Base-by-base conservation (phyloP, 2,888 invertebrate species). In the Diadromus collaris region DNA sequence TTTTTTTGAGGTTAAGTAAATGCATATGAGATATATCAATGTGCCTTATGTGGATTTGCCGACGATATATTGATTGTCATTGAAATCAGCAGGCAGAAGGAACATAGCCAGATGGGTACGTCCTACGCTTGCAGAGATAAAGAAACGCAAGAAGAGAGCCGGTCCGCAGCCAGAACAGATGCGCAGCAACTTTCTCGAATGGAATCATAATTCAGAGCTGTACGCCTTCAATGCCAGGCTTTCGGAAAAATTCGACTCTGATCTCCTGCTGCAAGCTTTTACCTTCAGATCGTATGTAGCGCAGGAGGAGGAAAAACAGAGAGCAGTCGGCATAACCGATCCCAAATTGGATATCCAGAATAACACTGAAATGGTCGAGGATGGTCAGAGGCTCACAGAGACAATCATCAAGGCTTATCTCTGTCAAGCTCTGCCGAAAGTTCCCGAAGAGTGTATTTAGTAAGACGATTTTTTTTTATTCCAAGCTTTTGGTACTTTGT, bases 121-220 rank as follows among this genome's bases (percentile, higher is more conserved):
- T 2, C 96, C 96, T 34, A 95, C 95, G 6, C 90, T 95, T 81
- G 92, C 90, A 85, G 94, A 93, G 86, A 87, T 96, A 13, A 93
- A 94, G 70, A 91, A 86, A 9, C 95, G 94, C 7, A 93, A 95
- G 85, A 91, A 88, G 85, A 85, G 16, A n/a, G 78, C 68, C 83
- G 90, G 83, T 85, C 92, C 82, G 84, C 85, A 89, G 76, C 86
- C 89, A 6, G 87, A 89, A 29, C 86, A 88, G 32, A 92, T 91
- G 1, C 91, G 97, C 80, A 95, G 94, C 32, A 92, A 93, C 9
- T 96, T 92, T 87, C 84, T 95, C n/a, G 96, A 96, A 86, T 97
- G 98, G 98, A 98, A 97, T 88, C 94, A 96, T 84, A 94, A 95
- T 84, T 94, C 97, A 0, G 98, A 98, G 91, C 81, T 98, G 2